Conservation (phyloP, 2,113 vertebrate species). For the Chaetodon trifascialis region DNA sequence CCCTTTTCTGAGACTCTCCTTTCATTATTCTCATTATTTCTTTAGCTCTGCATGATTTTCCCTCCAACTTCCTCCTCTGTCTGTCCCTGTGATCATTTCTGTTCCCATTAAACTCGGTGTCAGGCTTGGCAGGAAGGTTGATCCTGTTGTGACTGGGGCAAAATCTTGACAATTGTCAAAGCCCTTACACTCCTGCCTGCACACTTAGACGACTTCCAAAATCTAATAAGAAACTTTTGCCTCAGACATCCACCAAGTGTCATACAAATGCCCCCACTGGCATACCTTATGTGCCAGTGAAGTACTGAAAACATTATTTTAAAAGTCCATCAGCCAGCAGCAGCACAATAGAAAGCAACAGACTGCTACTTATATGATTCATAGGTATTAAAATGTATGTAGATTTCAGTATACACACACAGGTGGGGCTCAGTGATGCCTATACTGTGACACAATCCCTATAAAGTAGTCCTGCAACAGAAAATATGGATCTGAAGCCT, state of each 20-base stretch:
- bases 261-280: background rate
- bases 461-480: background rate
- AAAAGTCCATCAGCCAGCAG: background rate
- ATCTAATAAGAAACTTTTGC: constrained; percentile 1
- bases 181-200: constrained; percentile 5
- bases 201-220: constrained; percentile 13
- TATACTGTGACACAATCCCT: background rate
- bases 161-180: constrained; percentile 46
- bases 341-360: background rate
- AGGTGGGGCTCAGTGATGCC: background rate
- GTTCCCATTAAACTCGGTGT: constrained; percentile 40
- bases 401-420: background rate
- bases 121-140: constrained; percentile 22
- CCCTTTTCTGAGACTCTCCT: constrained; percentile 8
- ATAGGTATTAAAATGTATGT: background rate
- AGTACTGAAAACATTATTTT: background rate
- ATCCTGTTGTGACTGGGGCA: constrained; percentile 36
- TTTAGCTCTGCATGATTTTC: constrained; percentile 50
- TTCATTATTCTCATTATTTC: constrained; percentile 70
- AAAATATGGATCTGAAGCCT: background rate
- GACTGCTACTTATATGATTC: constrained; percentile 10
- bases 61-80: constrained; percentile 2
- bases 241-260: background rate
- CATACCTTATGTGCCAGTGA: background rate
- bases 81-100: constrained; percentile 50